Percentiles rank a stretch among this genome's conserved stretches.
These are phyloP conservation scores for Pantelozetes paolii DNA, from an alignment of 2,888 invertebrate genomes.

Conservation along the genomic window DNA sequence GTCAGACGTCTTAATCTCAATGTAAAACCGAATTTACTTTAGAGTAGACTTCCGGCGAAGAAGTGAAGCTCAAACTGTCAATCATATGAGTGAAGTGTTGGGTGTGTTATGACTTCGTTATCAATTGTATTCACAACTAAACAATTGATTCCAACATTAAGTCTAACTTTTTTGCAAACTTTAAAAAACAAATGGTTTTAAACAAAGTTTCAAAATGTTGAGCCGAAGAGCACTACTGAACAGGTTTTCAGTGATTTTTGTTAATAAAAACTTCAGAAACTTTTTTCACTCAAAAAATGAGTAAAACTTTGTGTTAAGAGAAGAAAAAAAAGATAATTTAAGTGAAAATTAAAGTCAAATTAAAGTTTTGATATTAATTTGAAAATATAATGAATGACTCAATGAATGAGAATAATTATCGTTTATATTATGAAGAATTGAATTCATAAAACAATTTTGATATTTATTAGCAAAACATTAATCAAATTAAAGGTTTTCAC, in stretches of 20 bases:
- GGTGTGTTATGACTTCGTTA: conserved; percentile 7
- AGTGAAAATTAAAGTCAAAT: conserved; percentile 22
- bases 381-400: not conserved
- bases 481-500: conserved; percentile 21
- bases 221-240: not conserved
- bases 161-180: not conserved
- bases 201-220: not conserved
- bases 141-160: not conserved
- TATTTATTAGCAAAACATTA: not conserved
- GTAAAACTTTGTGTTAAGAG: not conserved
- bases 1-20: conserved; percentile 24
- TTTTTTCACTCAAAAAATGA: no score
- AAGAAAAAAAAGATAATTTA: no score
- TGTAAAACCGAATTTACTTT: not conserved
- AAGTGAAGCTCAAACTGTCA: conserved; percentile 32
- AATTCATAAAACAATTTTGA: not conserved
- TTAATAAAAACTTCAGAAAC: not conserved
- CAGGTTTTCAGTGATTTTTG: not conserved
- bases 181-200: not conserved
- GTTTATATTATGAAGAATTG: conserved; percentile 15
- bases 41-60: conserved; percentile 28
- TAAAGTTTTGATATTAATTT: conserved; percentile 17
- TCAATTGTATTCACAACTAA: conserved; percentile 11
- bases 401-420: conserved; percentile 21
- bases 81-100: conserved; percentile 12